Conservation (phyloP, 2,113 vertebrate genomes). For the Eulemur rufifrons region DNA sequence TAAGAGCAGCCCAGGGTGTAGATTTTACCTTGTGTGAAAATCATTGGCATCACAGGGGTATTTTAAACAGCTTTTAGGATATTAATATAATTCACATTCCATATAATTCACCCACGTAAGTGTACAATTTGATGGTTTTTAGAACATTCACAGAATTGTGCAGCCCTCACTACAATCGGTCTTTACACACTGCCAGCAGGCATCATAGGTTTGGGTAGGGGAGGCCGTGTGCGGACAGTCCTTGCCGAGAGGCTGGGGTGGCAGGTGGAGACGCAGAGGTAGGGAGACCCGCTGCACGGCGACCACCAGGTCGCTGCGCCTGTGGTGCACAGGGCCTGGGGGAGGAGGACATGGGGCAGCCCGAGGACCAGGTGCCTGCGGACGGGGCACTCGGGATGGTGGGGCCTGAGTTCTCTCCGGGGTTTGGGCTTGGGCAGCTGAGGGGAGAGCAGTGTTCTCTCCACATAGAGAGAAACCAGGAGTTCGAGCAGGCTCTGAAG, state of each 20-base stretch:
- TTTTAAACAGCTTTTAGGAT: background rate
- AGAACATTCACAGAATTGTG: background rate
- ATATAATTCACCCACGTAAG: background rate
- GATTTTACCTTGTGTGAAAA: background rate
- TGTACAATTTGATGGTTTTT: background rate
- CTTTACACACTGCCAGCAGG: background rate
- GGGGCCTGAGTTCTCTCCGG: background rate
- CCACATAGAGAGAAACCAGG: background rate
- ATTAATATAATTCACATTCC: background rate
- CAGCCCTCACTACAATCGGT: background rate
- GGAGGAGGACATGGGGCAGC: background rate
- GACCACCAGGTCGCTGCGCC: background rate
- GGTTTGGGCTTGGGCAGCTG: background rate
- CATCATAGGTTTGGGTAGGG: background rate
- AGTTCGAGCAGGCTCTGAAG: background rate
- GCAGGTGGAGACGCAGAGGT: background rate
- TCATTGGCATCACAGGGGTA: background rate
- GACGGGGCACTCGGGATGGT: background rate
- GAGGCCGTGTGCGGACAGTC: background rate
- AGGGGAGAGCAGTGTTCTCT: background rate
- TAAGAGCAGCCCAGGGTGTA: background rate
- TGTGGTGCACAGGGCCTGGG: background rate
- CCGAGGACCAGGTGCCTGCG: background rate
- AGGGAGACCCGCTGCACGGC: background rate
- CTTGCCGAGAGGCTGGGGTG: background rate